These are phyloP conservation scores for Athalia cordata DNA, from an alignment of 2,888 invertebrate species.

Conservation along the genomic window DNA sequence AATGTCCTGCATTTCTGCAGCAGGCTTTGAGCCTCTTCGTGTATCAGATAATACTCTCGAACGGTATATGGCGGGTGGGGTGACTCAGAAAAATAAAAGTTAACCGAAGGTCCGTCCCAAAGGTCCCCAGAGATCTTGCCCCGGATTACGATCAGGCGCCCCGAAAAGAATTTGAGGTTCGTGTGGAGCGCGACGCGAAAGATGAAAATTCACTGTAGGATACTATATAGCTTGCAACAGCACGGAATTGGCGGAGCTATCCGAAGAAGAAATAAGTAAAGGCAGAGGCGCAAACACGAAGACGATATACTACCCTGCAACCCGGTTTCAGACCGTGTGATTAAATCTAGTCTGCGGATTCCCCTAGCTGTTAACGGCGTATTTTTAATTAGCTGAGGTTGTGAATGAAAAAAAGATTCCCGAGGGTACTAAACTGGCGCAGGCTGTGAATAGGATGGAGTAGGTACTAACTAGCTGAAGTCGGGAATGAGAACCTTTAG, in stretches of 20 bases:
- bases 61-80: neutral
- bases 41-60: slow-evolving; percentile 35
- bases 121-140: slow-evolving; percentile 43
- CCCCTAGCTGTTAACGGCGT: neutral
- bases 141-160: slow-evolving; percentile 27
- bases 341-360: slow-evolving; percentile 18
- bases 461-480: no score
- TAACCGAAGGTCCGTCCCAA: slow-evolving; percentile 36
- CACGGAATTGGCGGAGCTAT: slow-evolving; percentile 31
- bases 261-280: slow-evolving; percentile 3
- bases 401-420: neutral
- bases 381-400: slow-evolving; percentile 17
- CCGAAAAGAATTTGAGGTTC: slow-evolving; percentile 7
- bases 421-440: neutral
- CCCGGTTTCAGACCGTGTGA: slow-evolving; percentile 8
- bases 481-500: no score
- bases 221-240: neutral
- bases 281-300: neutral
- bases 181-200: no score
- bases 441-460: neutral
- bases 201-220: no score
- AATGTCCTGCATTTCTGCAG: neutral
- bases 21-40: neutral
- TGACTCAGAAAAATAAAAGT: slow-evolving; percentile 41
- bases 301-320: neutral